Evolutionary conservation across 2,113 vertebrate genomes (phyloP), one percentile per base, ranked within the genome.

Genomic region (Tricholaema leucomelas): DNA sequence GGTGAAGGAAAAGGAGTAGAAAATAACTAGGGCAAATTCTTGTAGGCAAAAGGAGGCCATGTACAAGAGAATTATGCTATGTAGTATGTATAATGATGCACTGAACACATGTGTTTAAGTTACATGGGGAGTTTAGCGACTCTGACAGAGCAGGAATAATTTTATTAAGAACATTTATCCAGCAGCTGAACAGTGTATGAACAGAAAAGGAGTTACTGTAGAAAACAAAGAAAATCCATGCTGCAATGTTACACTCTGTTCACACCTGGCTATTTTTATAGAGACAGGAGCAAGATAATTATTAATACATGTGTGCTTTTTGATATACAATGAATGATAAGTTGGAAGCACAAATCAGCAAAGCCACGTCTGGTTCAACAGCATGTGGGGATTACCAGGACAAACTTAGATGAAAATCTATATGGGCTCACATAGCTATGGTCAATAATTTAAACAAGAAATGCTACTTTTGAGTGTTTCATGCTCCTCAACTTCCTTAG

Each of bases 1-100:
- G 98, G 98, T 98, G 97, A 98, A 96, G 95, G 94, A 75, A 97
- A 97, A 95, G 90, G 92, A 92, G 95, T 84, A 90, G 93, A 96
- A 97, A 97, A 95, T 91, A 97, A 92, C 71, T 40, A 88, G 76
- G 84, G 89, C 72, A 95, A 97, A 91, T 48, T 79, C 92, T 93
- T 90, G 79, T 87, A 96, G 88, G 97, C 90, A 82, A 92, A 75
- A 91, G 77, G 91, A 97, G 56, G 23, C 3, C 66, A 90, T 6
- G 0, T 88, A 94, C 8, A 93, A 96, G 97, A 95, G 95, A 96
- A 94, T 5, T 7, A 96, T 40, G 31, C 58, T 88, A 16, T 65
- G 31, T 66, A 91, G 52, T 56, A 28, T 28, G 52, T 30, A 13
- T 24, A 52, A 24, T 0, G 4, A 64, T 33, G 38, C 21, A 15